Percentiles rank a stretch among this genome's conserved stretches.
Evolutionary conservation across 2,797 vertebrate genomes (phyloP).

Genomic region (Chanos chanos): DNA sequence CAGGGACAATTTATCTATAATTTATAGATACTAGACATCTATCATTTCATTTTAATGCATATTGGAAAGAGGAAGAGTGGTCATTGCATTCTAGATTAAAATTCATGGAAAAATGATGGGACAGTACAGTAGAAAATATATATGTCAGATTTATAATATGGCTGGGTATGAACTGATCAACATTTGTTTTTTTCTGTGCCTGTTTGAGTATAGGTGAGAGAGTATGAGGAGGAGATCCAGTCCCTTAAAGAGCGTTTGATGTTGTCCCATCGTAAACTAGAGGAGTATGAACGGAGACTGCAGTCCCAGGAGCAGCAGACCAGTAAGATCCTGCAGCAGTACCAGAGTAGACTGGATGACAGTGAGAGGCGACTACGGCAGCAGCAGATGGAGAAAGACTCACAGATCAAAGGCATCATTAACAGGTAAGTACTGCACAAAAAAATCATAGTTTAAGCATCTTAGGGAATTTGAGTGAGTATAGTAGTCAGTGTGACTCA

Average conservation of each 20-base stretch:
- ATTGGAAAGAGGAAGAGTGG: too few species aligned
- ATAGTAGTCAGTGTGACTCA: too few species aligned
- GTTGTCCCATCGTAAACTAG: constrained; percentile 96
- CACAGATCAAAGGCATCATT: constrained; percentile 97
- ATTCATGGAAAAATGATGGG: too few species aligned
- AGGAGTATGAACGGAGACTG: constrained; percentile 90
- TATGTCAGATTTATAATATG: too few species aligned
- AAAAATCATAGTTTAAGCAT: constrained; percentile 9
- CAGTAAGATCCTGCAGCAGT: constrained; percentile 91
- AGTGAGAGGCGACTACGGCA: constrained; percentile 89
- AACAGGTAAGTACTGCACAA: constrained; percentile 78
- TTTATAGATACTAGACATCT: too few species aligned
- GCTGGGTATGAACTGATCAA: too few species aligned
- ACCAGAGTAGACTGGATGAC: constrained; percentile 91
- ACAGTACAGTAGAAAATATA: too few species aligned
- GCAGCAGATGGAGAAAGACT: constrained; percentile 93
- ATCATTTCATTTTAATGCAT: too few species aligned
- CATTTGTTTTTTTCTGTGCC: too few species aligned
- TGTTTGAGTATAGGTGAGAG: constrained; percentile 77
- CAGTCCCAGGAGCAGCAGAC: constrained; percentile 89
- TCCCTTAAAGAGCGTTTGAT: constrained; percentile 90
- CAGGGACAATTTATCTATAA: too few species aligned
- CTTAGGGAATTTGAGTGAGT: too few species aligned
- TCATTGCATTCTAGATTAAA: too few species aligned
- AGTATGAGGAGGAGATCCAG: constrained; percentile 96